A percentile compares a stretch with the other conserved stretches of the same genome.
phyloP scores from a whole-genome alignment of 2,888 invertebrate species.

The Epistrophe grossulariae region DNA sequence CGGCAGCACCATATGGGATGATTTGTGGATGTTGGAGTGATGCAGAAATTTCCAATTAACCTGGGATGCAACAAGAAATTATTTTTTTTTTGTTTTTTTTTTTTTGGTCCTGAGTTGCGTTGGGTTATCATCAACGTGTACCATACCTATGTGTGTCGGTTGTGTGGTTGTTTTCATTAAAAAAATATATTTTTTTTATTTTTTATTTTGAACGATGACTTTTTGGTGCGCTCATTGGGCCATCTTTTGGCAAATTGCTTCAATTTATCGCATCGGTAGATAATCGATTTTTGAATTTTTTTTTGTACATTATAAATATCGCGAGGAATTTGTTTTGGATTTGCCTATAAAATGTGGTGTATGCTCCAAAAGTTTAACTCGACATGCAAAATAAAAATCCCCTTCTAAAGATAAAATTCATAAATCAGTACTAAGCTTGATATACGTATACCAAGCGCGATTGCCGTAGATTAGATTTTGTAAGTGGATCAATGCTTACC shows the following conservation, averaged over 20 bases:
- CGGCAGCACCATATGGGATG: slow-evolving; percentile 39
- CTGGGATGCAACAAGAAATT: slow-evolving; percentile 65
- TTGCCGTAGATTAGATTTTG: not conserved
- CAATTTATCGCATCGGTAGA: slow-evolving; percentile 39
- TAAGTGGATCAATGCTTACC: not conserved
- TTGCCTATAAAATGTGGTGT: not conserved
- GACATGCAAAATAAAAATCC: not conserved
- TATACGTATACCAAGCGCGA: not conserved
- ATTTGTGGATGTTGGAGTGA: slow-evolving; percentile 66
- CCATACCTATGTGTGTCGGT: slow-evolving; percentile 38
- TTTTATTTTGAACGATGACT: slow-evolving; percentile 37
- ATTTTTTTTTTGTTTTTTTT: not conserved
- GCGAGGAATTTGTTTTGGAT: not conserved
- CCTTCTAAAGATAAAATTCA: not conserved
- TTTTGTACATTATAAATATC: not conserved
- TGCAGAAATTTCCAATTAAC: slow-evolving; percentile 74
- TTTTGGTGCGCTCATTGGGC: slow-evolving; percentile 35
- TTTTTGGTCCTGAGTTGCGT: slow-evolving; percentile 22
- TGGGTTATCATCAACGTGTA: slow-evolving; percentile 1
- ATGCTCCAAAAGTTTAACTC: not conserved
- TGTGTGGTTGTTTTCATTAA: slow-evolving; percentile 44
- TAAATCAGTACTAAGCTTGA: not conserved
- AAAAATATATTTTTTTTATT: slow-evolving; percentile 29
- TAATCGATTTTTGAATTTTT: slow-evolving; percentile 47
- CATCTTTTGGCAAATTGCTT: slow-evolving; percentile 42